Conservation (phyloP, 2,797 vertebrate genomes). For the Bucorvus abyssinicus region DNA sequence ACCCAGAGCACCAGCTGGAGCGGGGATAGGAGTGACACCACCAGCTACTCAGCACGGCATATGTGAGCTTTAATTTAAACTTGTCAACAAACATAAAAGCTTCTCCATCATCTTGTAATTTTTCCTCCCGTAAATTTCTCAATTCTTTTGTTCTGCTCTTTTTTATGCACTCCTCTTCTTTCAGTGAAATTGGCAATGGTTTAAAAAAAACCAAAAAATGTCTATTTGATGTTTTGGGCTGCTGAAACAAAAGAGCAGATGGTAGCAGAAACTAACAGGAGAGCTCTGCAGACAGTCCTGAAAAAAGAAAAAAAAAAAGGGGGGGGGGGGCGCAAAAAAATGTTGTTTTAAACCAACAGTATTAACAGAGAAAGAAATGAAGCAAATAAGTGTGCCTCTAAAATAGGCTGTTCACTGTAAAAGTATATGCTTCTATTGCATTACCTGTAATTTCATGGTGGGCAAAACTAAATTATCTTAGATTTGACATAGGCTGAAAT, state of each 20-base stretch:
- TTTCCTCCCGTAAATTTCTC: background rate
- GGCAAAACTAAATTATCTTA: background rate
- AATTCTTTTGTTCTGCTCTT: background rate
- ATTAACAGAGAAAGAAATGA: background rate
- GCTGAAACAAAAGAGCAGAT: constrained; percentile 39
- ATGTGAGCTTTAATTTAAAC: constrained; percentile 37
- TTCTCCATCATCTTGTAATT: background rate
- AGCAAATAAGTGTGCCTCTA: background rate
- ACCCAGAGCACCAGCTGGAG: background rate
- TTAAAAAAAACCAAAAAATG: background rate
- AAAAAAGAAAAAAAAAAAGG: background rate
- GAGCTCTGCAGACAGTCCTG: constrained; percentile 1
- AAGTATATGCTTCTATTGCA: background rate
- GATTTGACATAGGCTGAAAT: background rate
- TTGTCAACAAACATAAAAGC: constrained; percentile 34
- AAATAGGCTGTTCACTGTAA: background rate
- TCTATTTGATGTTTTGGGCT: background rate
- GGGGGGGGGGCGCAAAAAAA: too few species aligned
- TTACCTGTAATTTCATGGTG: background rate
- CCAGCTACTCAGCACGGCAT: background rate
- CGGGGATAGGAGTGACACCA: background rate
- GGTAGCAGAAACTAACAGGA: constrained; percentile 1
- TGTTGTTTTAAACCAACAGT: background rate
- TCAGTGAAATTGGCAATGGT: constrained; percentile 9
- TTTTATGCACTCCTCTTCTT: background rate